phyloP scores from a whole-genome alignment of 2,113 vertebrate species.

The Gila orcuttii region DNA sequence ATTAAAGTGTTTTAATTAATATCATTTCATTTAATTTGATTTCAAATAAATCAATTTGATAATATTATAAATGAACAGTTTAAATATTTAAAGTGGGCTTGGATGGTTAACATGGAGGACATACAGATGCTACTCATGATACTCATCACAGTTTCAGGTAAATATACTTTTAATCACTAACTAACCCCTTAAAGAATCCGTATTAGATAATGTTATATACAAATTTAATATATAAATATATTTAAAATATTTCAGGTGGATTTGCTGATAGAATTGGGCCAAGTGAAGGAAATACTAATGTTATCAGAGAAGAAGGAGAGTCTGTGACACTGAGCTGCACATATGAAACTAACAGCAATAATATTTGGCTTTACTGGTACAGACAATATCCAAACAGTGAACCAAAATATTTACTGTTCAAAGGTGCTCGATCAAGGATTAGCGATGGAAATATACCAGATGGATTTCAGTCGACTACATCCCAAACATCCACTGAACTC shows the following conservation, averaged over 20 bases:
- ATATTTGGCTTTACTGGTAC: neutral
- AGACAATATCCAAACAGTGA: conserved; percentile 6
- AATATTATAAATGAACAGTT: neutral
- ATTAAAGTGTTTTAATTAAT: too few species aligned
- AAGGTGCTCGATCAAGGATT: neutral
- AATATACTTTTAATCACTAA: neutral
- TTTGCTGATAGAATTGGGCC: neutral
- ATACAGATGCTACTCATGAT: neutral
- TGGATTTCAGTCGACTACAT: too few species aligned
- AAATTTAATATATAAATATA: too few species aligned
- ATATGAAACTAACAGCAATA: neutral
- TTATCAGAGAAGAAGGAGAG: neutral
- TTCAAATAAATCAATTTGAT: neutral
- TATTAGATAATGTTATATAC: too few species aligned
- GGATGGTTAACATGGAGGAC: neutral
- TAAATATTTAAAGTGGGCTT: neutral
- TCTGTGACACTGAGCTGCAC: conserved; percentile 5
- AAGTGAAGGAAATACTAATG: neutral
- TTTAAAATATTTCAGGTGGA: neutral
- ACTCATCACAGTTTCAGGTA: neutral
- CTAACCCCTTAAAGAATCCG: too few species aligned
- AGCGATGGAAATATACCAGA: fast-evolving
- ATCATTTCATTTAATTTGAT: neutral
- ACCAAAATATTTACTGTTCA: neutral
- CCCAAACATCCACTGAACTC: too few species aligned